Base-by-base conservation (phyloP, 2,888 invertebrate genomes). In the Lasiommata megera region DNA sequence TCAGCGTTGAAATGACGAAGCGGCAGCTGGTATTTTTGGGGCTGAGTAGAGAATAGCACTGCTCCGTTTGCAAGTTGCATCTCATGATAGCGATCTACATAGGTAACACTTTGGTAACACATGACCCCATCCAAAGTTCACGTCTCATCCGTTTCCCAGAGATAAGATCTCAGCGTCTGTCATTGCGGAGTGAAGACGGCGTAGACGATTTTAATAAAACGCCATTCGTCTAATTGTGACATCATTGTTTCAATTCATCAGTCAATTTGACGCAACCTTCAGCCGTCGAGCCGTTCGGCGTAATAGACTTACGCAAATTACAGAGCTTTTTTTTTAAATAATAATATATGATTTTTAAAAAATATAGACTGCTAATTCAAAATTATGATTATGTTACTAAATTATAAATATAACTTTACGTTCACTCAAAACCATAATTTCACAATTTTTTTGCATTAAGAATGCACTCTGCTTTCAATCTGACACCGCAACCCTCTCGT, bases 221-320 rank as follows among this genome's bases (percentile, higher is more conserved):
- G 68, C 60, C 60, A 72, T 75, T 75, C 76, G 74, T 80, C 72
- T 80, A 80, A 80, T 84, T 84, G 85, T 88, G 84, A 88, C 85
- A 80, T 88, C 87, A 85, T 79, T 80, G 80, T 81, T 82, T 82
- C 78, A 79, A 82, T 77, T 80, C 82, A 83, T 85, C 82, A 82
- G 79, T 77, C 77, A 56, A 67, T 70, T 69, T 73, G 74, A 74
- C 72, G 71, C 72, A 78, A 76, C 84, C 82, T 84, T 78, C 76
- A 72, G 38, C 54, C 58, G 61, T 65, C 66, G 67, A 67, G 66
- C 53, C 52, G 60, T 66, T 65, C 43, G 62, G 56, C 17, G 46
- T 55, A 54, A 48, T 56, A 58, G 65, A 60, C 31, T 51, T 60
- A 51, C 18, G 3, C 41, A 56, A 17, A 6, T 48, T 17, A 36